Evolutionary conservation across 2,113 vertebrate species (phyloP), one percentile per base, ranked within the genome.

Genomic region (Pyxicephalus adspersus): DNA sequence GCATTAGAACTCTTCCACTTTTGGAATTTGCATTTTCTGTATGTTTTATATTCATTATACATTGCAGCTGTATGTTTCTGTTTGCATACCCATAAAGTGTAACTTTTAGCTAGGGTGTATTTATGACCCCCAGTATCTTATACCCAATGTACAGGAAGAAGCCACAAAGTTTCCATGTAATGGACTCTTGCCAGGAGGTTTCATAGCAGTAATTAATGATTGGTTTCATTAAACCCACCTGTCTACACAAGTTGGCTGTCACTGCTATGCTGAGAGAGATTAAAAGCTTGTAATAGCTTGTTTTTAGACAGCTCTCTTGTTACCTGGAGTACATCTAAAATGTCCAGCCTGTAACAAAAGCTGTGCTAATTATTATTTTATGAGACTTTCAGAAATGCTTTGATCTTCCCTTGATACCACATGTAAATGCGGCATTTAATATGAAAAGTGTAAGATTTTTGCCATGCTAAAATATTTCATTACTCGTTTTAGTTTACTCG

Each of bases 221-320:
- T 5, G 38, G 2, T 63, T 64, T 52, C 60, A 31, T 31, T 76
- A 19, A 22, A 64, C 61, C 75, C 61, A 65, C 75, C 61, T 77
- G 61, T 64, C 75, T 22, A 52, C 52, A 60, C 31, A 26, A 15
- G 22, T 22, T 79, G 77, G 54, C 77, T 68, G 64, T 70, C 31
- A 68, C 29, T 50, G 19, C 77, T 29, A 23, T 50, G 65, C 16
- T 60, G 20, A 64, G 17, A 66, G 50, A 45, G 77, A 68, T 68
- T 58, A 79, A 60, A 15, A n/a, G 77, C 77, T 79, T 79, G 77
- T 68, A 79, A 68, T 68, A 20, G 64, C 22, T 66, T 70, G 54
- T 79, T 57, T 68, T 68, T 17, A 67, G 17, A 52, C 28, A 0
- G 51, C 26, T 52, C 64, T 78, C 64, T 78, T 58, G 52, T 78